These are phyloP conservation scores for Pangasianodon gigas DNA, from an alignment of 2,113 vertebrate species.

Conservation along the genomic window DNA sequence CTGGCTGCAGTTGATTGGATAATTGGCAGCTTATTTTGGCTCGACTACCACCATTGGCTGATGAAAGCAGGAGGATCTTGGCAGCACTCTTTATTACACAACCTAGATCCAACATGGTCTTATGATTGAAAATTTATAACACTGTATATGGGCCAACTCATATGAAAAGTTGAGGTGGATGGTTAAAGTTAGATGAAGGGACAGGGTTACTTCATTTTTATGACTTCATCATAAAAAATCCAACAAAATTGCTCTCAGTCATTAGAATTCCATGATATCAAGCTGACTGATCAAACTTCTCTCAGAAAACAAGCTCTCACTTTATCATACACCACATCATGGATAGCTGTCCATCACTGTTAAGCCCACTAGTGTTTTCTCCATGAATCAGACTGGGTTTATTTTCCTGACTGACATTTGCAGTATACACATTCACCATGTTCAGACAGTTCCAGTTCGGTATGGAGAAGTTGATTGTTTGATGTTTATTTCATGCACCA, in stretches of 20 bases:
- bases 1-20: constrained; percentile 34
- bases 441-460: background rate
- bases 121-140: constrained; percentile 22
- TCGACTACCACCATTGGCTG: background rate
- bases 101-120: constrained; percentile 15
- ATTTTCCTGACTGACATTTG: background rate
- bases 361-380: background rate
- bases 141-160: background rate
- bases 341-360: background rate
- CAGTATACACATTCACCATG: background rate
- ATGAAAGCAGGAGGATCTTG: constrained; percentile 12
- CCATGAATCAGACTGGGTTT: background rate
- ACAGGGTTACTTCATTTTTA: background rate
- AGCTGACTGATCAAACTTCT: background rate
- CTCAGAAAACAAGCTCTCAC: background rate
- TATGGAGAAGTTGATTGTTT: constrained; percentile 5
- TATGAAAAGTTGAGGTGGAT: background rate
- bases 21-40: constrained; percentile 30
- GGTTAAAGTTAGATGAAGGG: background rate
- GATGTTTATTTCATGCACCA: constrained; percentile 26
- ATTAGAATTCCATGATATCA: background rate
- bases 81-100: constrained; percentile 25
- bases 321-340: constrained; percentile 15
- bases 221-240: background rate
- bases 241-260: background rate